These are phyloP conservation scores for Lutraria lutraria DNA, from an alignment of 2,888 invertebrate genomes.

Conservation along the genomic window DNA sequence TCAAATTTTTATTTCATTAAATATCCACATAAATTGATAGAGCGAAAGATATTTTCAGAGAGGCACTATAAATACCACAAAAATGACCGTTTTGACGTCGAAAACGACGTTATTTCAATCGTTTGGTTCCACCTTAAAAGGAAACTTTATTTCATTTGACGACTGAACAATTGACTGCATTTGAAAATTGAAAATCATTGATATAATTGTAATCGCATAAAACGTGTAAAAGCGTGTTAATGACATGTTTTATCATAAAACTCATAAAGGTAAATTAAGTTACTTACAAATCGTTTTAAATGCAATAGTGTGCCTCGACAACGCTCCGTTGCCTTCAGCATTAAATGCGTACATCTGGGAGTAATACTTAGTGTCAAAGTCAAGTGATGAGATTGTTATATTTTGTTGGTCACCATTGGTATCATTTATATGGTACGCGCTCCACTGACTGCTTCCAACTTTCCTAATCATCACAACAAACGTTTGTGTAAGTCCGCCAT, in stretches of 20 bases:
- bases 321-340: not conserved
- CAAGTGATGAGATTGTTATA: not conserved
- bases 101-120: no score
- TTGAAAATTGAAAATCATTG: not conserved
- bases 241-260: not conserved
- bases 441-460: not conserved
- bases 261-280: not conserved
- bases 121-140: no score
- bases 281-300: not conserved
- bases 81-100: no score
- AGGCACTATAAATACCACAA: no score
- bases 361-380: not conserved
- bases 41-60: no score
- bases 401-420: not conserved
- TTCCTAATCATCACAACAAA: not conserved
- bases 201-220: not conserved
- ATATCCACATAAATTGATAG: no score
- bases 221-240: not conserved
- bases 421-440: not conserved
- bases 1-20: no score
- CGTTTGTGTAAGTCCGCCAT: not conserved
- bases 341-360: not conserved
- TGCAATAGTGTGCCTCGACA: not conserved
- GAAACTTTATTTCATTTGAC: no score
- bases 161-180: not conserved